Base-by-base conservation (phyloP, 2,113 vertebrate genomes). In the Cettia cetti region DNA sequence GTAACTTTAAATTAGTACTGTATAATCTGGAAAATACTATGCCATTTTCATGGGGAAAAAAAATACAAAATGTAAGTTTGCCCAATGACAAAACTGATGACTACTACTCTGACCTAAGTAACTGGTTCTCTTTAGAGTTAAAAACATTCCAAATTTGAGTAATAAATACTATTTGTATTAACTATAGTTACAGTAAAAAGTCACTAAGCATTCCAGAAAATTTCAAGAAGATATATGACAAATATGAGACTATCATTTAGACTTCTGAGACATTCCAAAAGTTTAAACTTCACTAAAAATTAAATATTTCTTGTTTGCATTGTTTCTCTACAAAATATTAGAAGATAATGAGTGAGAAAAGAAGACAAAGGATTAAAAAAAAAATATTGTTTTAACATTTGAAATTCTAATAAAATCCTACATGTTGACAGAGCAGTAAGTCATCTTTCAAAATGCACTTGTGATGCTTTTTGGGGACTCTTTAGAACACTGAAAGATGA, bases 181-280 rank as follows among this genome's bases (percentile, higher is more conserved):
- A 86, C 82, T 70, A 89, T 15, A 92, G 49, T 88, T 66, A 69
- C 23, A 88, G 64, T 39, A 68, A 68, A 86, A 94, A 20, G 49
- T 91, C 80, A 96, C 13, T 31, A 72, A 74, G 82, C 44, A 64
- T 77, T 84, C 78, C 84, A 97, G 70, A 90, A 60, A 78, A 14
- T 84, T 93, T 90, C 52, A 33, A 91, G 45, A 72, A 30, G 70
- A 84, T n/a, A 28, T 31, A 26, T 30, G 82, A 83, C 15, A 75
- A 80, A 82, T 57, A 69, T 31, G 92, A 31, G 33, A 21, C 40
- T 68, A 44, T 35, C 85, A 86, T 22, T 39, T 77, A 30, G 37
- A 64, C 28, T 72, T 28, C 11, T 56, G 20, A 81, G 42, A 89
- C 49, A 89, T 33, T 78, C n/a, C 45, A 40, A 39, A 85, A 78